Conservation (phyloP, 2,888 invertebrate genomes). For the Drosophila multiciliata region DNA sequence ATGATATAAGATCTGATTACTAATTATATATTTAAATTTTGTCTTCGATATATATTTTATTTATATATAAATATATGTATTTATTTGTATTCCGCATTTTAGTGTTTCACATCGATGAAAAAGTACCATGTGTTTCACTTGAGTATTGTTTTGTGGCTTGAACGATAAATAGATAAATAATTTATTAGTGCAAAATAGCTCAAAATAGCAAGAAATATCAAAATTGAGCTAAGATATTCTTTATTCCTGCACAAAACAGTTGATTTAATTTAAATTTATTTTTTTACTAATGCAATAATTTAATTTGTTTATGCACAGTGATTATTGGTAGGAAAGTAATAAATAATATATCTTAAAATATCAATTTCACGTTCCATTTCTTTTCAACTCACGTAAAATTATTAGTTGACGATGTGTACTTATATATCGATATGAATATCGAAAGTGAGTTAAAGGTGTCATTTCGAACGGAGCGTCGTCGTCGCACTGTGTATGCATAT, state of each 20-base stretch:
- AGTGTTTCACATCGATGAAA: neutral
- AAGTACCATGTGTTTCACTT: neutral
- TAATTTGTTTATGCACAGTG: neutral
- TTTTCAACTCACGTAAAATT: neutral
- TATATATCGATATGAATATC: slow-evolving; percentile 18
- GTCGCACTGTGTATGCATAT: slow-evolving; percentile 40
- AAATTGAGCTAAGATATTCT: neutral
- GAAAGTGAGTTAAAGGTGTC: slow-evolving; percentile 18
- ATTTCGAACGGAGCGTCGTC: slow-evolving; percentile 43
- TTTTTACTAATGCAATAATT: neutral
- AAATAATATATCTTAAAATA: neutral
- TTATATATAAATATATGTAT: neutral
- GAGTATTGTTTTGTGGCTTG: neutral
- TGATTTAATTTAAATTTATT: neutral
- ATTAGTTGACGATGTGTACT: neutral
- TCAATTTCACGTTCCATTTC: neutral
- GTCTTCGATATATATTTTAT: neutral
- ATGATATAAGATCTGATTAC: neutral
- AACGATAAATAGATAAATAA: neutral
- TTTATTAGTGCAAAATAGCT: neutral
- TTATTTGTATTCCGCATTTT: neutral
- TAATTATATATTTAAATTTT: neutral
- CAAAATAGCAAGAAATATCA: neutral
- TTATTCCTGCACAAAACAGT: neutral
- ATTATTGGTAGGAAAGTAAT: too few species aligned